Evolutionary conservation across 2,113 vertebrate species (phyloP), one percentile per base, ranked within the genome.

Genomic region (Psammodynastes pulverulentus): DNA sequence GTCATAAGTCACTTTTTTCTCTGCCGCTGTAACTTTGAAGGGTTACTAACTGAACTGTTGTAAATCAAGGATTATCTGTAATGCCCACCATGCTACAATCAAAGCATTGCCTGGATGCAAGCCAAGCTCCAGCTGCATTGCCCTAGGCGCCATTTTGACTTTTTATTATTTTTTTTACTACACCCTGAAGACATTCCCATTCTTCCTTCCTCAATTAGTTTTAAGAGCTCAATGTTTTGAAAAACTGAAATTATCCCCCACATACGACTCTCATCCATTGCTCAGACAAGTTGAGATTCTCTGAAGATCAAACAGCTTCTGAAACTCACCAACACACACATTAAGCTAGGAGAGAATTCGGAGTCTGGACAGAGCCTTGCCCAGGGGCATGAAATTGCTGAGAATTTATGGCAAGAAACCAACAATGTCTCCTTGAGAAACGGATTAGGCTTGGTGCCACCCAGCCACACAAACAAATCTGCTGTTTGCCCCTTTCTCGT

Each of bases 341-440:
- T n/a, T 29, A 51, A 15, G 48, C 45, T 15, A n/a, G 26, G 85
- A 86, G 24, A 86, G 85, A 46, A 45, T 48, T n/a, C 62, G 5
- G 3, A 67, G 62, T 15, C 53, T 49, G 12, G 26, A 53, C 46
- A 0, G 0, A 89, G 91, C 91, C 72, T 86, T 43, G 34, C 3
- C 92, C 94, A 94, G 95, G 95, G 34, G 17, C 0, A 0, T 91
- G 92, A 94, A 96, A 94, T 91, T 94, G 92, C 92, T 93, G 88
- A 15, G 87, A 95, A 88, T 79, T 94, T 92, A 94, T 91, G 54
- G 52, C 46, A 72, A 94, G 19, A 52, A 90, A 72, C 91, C 90
- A 53, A 92, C 86, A 88, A 0, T 90, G 91, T 91, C 86, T 29
- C 9, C 54, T 86, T 51, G 24, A 67, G 67, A 53, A 1, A 0